Evolutionary conservation across 2,888 invertebrate species (phyloP).

Genomic region (Polietes domitor): DNA sequence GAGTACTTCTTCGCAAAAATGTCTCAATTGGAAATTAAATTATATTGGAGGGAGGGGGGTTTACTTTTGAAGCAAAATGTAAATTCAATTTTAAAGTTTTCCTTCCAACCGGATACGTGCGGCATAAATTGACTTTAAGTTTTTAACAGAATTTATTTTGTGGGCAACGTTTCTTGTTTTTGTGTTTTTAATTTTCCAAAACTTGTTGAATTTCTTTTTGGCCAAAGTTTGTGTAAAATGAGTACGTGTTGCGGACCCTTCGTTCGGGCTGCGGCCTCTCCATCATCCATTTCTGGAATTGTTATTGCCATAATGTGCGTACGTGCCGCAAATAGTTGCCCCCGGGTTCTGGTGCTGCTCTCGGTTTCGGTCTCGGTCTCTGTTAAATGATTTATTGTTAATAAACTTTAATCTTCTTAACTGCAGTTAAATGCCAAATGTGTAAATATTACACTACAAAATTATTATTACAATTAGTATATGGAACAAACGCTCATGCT

Average conservation of each 20-base stretch:
- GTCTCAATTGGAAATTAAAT: conserved; percentile 58
- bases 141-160: background rate
- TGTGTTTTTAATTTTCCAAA: conserved; percentile 17
- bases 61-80: conserved; percentile 29
- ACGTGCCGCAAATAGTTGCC: conserved; percentile 58
- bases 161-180: background rate
- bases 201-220: conserved; percentile 60
- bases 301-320: conserved; percentile 61
- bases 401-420: conserved; percentile 62
- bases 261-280: background rate
- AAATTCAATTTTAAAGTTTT: conserved; percentile 3
- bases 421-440: conserved; percentile 57
- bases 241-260: conserved; percentile 55
- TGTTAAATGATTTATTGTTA: conserved; percentile 61
- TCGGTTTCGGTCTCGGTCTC: conserved; percentile 18
- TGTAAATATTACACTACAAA: conserved; percentile 50
- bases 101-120: conserved; percentile 7
- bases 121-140: conserved; percentile 32
- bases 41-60: conserved; percentile 30
- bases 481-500: background rate
- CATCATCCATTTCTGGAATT: conserved; percentile 40
- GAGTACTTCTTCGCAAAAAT: background rate
- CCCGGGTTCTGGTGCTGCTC: conserved; percentile 22
- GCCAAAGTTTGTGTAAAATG: conserved; percentile 8
- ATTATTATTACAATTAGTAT: conserved; percentile 52